Conservation (phyloP, 1,140 invertebrate genomes). For the Pogonomyrmex barbatus region DNA sequence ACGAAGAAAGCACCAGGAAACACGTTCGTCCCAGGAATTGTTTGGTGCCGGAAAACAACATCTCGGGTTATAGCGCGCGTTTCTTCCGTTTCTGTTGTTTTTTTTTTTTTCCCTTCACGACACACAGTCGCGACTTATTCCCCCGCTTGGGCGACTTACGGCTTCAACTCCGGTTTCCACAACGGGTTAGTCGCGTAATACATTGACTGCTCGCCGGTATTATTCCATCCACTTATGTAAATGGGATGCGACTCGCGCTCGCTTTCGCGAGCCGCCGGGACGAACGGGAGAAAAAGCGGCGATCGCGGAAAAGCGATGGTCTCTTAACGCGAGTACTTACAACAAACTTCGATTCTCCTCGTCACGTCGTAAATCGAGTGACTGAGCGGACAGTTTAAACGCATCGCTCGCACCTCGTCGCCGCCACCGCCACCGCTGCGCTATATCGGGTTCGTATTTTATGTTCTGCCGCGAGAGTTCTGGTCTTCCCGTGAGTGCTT, state of each 20-base stretch:
- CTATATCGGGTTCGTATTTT: constrained; percentile 72
- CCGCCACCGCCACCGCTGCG: constrained; percentile 46
- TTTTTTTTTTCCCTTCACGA: constrained; percentile 37
- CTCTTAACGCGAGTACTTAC: constrained; percentile 68
- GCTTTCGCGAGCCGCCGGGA: constrained; percentile 4
- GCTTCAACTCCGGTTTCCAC: constrained; percentile 52
- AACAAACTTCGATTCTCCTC: constrained; percentile 75
- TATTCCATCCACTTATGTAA: constrained; percentile 76
- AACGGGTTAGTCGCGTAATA: constrained; percentile 54
- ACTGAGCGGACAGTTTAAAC: constrained; percentile 75
- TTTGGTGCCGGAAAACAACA: constrained; percentile 53
- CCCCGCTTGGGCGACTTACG: constrained; percentile 45
- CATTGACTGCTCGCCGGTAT: constrained; percentile 66
- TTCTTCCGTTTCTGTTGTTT: neutral
- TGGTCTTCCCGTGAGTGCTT: constrained; percentile 43
- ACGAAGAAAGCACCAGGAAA: constrained; percentile 19
- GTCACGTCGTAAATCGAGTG: constrained; percentile 76
- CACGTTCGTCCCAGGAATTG: constrained; percentile 33
- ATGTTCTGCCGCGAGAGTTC: constrained; percentile 57
- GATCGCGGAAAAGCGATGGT: constrained; percentile 71
- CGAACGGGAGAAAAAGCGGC: constrained; percentile 50
- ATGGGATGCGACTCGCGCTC: constrained; percentile 59
- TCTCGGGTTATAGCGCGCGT: constrained; percentile 16
- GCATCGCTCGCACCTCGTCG: constrained; percentile 63
- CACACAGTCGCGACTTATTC: constrained; percentile 53